These are phyloP conservation scores for Acomys russatus DNA, from an alignment of 2,797 vertebrate species.

Conservation along the genomic window DNA sequence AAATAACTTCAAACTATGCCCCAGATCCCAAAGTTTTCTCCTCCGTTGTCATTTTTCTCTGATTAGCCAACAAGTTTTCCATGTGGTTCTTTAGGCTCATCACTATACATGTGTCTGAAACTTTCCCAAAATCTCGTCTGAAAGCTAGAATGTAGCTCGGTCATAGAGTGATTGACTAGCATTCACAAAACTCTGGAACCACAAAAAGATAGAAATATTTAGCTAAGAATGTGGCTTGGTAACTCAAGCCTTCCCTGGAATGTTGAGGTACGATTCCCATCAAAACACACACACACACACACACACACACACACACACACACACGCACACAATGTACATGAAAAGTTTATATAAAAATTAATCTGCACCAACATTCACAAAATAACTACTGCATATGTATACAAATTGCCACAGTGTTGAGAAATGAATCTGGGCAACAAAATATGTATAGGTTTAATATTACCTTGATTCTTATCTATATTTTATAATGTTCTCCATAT, in stretches of 20 bases:
- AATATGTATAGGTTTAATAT: not conserved
- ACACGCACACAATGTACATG: not conserved
- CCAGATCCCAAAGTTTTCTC: not conserved
- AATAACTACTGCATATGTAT: not conserved
- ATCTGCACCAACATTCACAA: not conserved
- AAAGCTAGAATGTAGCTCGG: not conserved
- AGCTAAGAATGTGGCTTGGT: not conserved
- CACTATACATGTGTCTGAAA: not conserved
- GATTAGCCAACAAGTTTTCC: not conserved
- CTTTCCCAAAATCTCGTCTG: not conserved
- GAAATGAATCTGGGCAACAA: not conserved
- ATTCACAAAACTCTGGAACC: not conserved
- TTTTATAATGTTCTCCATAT: slow-evolving; percentile 21
- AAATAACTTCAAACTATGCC: not conserved
- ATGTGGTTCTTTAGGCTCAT: not conserved
- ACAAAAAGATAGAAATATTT: not conserved
- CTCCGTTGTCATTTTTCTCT: not conserved
- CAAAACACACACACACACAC: not conserved
- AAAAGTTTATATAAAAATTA: not conserved
- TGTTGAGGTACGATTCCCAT: not conserved
- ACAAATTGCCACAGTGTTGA: slow-evolving; percentile 9
- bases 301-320: not conserved
- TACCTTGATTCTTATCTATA: not conserved
- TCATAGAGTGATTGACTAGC: not conserved
- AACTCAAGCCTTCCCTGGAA: not conserved